These are phyloP conservation scores for Caenorhabditis panamensis DNA, from an alignment of 2,888 invertebrate species.

Conservation along the genomic window DNA sequence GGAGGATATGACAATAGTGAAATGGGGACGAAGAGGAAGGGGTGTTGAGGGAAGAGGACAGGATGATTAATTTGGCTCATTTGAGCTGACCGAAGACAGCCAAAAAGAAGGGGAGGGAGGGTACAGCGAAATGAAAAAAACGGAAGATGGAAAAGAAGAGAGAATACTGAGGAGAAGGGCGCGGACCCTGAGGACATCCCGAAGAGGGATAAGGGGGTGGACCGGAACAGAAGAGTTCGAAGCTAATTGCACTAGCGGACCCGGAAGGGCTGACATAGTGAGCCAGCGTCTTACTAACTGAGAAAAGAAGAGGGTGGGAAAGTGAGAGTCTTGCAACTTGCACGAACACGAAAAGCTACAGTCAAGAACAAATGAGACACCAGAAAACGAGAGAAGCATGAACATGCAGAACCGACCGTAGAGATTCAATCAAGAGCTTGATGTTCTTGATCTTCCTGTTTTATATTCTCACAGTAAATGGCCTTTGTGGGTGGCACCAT, in stretches of 20 bases:
- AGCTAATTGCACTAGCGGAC: slow-evolving; percentile 7
- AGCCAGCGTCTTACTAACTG: not conserved
- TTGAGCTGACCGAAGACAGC: not conserved
- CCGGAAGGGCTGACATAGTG: not conserved
- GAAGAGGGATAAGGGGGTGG: not conserved
- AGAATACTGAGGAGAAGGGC: not conserved
- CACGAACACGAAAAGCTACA: too few relatives aligned
- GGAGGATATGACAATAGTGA: not conserved
- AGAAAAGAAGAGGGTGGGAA: too few relatives aligned
- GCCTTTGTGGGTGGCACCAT: too few relatives aligned
- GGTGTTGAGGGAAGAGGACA: slow-evolving; percentile 1
- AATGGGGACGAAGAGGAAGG: not conserved
- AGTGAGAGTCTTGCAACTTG: not conserved
- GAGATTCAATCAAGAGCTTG: too few relatives aligned
- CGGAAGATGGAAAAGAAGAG: not conserved
- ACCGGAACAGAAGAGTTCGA: slow-evolving; percentile 1
- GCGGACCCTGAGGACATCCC: slow-evolving; percentile 2
- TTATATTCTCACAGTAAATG: too few relatives aligned
- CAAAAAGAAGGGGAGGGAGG: too few relatives aligned
- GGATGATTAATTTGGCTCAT: slow-evolving; percentile 25
- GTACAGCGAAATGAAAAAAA: slow-evolving; percentile 7
- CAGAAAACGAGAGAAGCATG: too few relatives aligned
- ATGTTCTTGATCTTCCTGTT: too few relatives aligned
- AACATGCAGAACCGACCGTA: too few relatives aligned
- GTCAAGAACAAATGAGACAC: too few relatives aligned